Evolutionary conservation across 2,888 invertebrate genomes (phyloP).

Genomic region (Eubasilissa splendida): DNA sequence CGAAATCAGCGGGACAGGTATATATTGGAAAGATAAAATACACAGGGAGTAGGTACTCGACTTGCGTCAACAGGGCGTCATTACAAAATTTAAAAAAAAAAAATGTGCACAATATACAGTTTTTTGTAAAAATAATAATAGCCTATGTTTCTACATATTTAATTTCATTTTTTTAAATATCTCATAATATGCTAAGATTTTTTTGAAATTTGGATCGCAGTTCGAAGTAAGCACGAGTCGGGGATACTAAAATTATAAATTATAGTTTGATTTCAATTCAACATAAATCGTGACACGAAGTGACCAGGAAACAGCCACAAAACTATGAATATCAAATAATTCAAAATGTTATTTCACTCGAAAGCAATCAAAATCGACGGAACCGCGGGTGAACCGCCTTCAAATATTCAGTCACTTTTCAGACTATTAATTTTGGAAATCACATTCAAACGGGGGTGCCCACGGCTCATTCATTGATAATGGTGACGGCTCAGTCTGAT

Average conservation of each 20-base stretch:
- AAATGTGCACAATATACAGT: too few relatives aligned
- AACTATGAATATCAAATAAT: conserved; percentile 50
- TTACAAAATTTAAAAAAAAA: too few relatives aligned
- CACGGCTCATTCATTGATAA: conserved; percentile 30
- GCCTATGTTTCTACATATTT: too few relatives aligned
- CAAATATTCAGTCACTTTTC: conserved; percentile 50
- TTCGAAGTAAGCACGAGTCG: too few relatives aligned
- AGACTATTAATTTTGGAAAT: conserved; percentile 55
- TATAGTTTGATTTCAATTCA: not conserved
- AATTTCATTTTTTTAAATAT: too few relatives aligned
- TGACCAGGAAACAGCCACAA: not conserved
- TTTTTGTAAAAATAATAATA: too few relatives aligned
- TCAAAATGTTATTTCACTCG: conserved; percentile 38
- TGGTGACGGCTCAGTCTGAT: conserved; percentile 2
- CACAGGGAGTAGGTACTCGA: too few relatives aligned
- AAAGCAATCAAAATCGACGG: conserved; percentile 46
- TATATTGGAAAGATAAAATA: too few relatives aligned
- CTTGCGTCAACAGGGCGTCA: too few relatives aligned
- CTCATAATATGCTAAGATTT: too few relatives aligned
- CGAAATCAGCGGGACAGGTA: too few relatives aligned
- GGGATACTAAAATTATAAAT: not conserved
- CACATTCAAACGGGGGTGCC: conserved; percentile 53
- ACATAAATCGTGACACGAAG: not conserved
- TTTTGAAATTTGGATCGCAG: too few relatives aligned
- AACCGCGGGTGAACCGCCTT: conserved; percentile 42